Evolutionary conservation across 2,888 invertebrate species (phyloP), one percentile per base, ranked within the genome.

Genomic region (Patella pellucida): DNA sequence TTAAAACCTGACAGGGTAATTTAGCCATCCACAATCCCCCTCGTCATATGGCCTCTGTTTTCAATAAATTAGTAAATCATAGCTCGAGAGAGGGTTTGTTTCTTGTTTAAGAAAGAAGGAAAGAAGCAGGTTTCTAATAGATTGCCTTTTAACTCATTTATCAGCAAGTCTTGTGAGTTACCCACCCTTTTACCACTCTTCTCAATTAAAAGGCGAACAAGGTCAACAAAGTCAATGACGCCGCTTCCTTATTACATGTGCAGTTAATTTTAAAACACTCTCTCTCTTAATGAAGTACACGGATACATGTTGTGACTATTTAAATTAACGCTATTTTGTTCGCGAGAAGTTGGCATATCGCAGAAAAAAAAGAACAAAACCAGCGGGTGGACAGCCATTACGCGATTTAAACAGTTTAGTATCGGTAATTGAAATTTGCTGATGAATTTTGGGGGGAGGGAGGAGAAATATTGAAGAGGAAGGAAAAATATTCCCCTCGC

Each of bases 1-100:
- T 62, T 62, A 23, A 62, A 62, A 62, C 7, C 41, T 41, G 41
- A 41, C 41, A 41, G 41, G 41, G 9, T 41, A 41, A 41, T 41
- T 41, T 41, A 41, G 41, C 41, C 41, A 41, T 41, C 41, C 41
- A 41, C 41, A 41, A 41, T 9, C 41, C 41, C 41, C 41, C 41
- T 41, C 62, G 19, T 23, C 62, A 62, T 23, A 62, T 62, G 62
- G 23, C 23, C 23, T 62, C 62, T 62, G 62, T 62, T 62, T 62
- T 62, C 62, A 19, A 62, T 62, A 62, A 62, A 62, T 62, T 62
- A 62, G 19, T 62, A 62, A 62, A 62, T 62, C 62, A 62, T 62
- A 23, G 62, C 62, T 62, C 41, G 9, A 9, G 41, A 41, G 41
- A 41, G 41, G 41, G 41, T 41, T 41, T 41, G 41, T 41, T 41